Evolutionary conservation across 2,888 invertebrate genomes (phyloP).

Genomic region (Drosophila fungiperda): DNA sequence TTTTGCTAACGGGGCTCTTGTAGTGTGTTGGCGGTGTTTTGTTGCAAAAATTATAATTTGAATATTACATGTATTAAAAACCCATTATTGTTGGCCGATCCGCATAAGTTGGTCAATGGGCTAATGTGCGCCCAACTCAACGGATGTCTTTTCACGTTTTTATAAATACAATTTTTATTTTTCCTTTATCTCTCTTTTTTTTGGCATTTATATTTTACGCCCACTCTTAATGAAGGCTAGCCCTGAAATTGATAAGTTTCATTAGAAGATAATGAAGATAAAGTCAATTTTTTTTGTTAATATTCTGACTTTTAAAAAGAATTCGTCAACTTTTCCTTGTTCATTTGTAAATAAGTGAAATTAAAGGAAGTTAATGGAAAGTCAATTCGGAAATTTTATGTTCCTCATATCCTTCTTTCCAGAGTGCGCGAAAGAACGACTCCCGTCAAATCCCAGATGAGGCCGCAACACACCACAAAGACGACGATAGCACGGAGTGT

Average conservation of each 20-base stretch:
- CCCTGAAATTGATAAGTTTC: constrained; percentile 17
- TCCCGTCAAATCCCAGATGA: constrained; percentile 27
- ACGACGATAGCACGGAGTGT: constrained; percentile 26
- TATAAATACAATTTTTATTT: not conserved
- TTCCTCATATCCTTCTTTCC: constrained; percentile 9
- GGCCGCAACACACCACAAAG: constrained; percentile 33
- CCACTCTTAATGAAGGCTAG: constrained; percentile 31
- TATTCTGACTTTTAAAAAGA: not conserved
- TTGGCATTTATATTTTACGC: constrained; percentile 15
- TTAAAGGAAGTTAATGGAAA: not conserved
- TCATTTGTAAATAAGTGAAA: not conserved
- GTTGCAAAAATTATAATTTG: constrained; percentile 66
- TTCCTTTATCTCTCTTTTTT: not conserved
- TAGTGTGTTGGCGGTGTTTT: constrained; percentile 37
- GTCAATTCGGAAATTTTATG: not conserved
- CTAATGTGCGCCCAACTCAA: constrained; percentile 59
- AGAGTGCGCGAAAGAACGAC: constrained; percentile 20
- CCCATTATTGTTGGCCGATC: constrained; percentile 67
- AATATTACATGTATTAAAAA: constrained; percentile 80
- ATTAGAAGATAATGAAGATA: not conserved
- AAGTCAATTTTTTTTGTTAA: not conserved
- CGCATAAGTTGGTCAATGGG: constrained; percentile 73
- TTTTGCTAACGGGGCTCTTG: constrained; percentile 49
- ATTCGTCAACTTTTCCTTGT: not conserved
- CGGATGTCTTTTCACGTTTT: constrained; percentile 53